Base-by-base conservation (phyloP, 2,797 vertebrate species). In the Sparus aurata region DNA sequence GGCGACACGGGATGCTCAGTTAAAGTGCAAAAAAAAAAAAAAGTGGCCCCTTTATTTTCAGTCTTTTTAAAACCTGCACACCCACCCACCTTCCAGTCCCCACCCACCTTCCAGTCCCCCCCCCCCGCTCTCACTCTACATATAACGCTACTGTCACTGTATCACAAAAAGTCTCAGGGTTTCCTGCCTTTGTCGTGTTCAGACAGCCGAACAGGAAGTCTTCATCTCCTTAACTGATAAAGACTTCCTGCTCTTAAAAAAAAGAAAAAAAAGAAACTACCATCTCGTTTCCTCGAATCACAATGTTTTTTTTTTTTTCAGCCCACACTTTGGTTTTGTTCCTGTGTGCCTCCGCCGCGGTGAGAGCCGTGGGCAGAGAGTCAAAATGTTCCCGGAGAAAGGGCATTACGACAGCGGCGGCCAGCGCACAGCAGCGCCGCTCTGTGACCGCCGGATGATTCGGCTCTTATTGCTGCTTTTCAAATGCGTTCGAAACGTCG, bases 281-380 rank as follows among this genome's bases (percentile, higher is more conserved):
- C 84, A 75, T 73, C 83, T 88, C n/a, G 75, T 88, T 92, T 92
- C 89, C 83, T 83, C 72, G 88, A 89, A 91, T 84, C 84, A 82
- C 72, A 16, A 77, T 57, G 71, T 78, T 63, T 30, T n/a, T n/a
- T 30, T 30, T 30, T 30, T 30, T 3, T 30, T 72, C 67, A 79
- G 64, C 85, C 80, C 80, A 82, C 87, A 68, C 76, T 66, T 7
- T 7, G 61, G 50, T 71, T 83, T 82, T 59, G 63, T 78, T 86
- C 64, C 61, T 71, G 68, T 16, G 2, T n/a, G 63, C 71, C 77
- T 67, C 71, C 45, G 22, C 61, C 59, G 49, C 38, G 72, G 73
- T 53, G 63, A 77, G 62, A 54, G 57, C 50, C 53, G 57, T 80
- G 27, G 76, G 61, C 57, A 53, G 30, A 17, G 49, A 78, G 67